These are phyloP conservation scores for Aspidapion aeneum DNA, from an alignment of 2,888 invertebrate genomes.

Conservation along the genomic window DNA sequence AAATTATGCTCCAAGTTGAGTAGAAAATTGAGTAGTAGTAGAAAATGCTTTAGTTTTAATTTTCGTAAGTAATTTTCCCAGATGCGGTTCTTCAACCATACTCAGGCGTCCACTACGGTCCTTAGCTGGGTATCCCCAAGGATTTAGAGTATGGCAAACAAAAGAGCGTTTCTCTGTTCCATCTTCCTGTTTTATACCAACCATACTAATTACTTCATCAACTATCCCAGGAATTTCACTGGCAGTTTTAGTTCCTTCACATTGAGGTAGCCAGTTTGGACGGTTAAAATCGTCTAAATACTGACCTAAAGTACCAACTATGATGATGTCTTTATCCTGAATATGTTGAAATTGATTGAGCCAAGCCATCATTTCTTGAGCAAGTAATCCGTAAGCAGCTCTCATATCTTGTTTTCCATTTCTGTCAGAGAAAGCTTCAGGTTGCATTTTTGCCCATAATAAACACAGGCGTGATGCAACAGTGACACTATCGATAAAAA, in stretches of 20 bases:
- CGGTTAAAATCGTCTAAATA: conserved; percentile 5
- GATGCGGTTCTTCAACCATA: no score
- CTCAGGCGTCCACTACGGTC: no score
- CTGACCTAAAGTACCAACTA: conserved; percentile 7
- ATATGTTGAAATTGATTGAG: conserved; percentile 6
- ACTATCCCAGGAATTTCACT: conserved; percentile 8
- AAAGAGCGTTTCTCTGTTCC: no score
- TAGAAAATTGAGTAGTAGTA: no score
- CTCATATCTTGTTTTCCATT: conserved; percentile 7
- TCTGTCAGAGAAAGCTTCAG: conserved; percentile 1
- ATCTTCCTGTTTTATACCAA: conserved; percentile 4
- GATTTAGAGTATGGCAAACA: no score
- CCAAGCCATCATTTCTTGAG: conserved; percentile 10
- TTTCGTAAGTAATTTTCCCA: no score
- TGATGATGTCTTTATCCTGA: conserved; percentile 3
- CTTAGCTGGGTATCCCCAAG: no score
- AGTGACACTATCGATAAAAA: conserved; percentile 1
- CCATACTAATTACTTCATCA: conserved; percentile 9
- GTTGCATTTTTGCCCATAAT: conserved; percentile 7
- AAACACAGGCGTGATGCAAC: background rate
- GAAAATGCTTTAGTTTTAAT: no score
- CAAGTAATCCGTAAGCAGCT: conserved; percentile 1
- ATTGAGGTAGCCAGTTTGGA: conserved; percentile 4
- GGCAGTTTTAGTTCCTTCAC: conserved; percentile 6
- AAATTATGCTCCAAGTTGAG: no score